Evolutionary conservation across 2,888 invertebrate species (phyloP).

Genomic region (Dendrolimus pini): DNA sequence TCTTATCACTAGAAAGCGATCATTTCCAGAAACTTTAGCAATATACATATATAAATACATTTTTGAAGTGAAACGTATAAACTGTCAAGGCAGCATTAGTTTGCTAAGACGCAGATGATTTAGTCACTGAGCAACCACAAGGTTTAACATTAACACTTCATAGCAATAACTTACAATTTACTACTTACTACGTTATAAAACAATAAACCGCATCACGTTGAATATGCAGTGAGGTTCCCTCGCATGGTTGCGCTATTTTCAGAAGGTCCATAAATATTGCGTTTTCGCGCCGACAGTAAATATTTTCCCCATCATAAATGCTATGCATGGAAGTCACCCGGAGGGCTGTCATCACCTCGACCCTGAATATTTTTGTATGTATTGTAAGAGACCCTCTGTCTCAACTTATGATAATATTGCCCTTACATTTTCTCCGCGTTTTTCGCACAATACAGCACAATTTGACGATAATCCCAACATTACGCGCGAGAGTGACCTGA

Average conservation of each 20-base stretch:
- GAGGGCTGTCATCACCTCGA: constrained; percentile 68
- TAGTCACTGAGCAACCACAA: too few relatives aligned
- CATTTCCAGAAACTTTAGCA: too few relatives aligned
- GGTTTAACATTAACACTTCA: not conserved
- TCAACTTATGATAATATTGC: constrained; percentile 73
- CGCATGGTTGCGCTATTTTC: constrained; percentile 39
- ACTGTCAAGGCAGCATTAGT: too few relatives aligned
- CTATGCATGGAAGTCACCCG: constrained; percentile 57
- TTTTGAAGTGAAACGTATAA: too few relatives aligned
- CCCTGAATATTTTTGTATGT: constrained; percentile 70
- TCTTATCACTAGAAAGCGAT: too few relatives aligned
- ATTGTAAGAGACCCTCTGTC: constrained; percentile 64
- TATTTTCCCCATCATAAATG: constrained; percentile 67
- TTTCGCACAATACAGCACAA: constrained; percentile 71
- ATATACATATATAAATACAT: too few relatives aligned
- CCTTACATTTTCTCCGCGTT: constrained; percentile 72
- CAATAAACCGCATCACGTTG: constrained; percentile 44
- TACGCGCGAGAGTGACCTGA: constrained; percentile 52
- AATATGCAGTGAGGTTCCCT: constrained; percentile 27
- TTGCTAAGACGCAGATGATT: too few relatives aligned
- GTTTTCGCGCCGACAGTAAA: constrained; percentile 60
- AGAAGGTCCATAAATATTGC: constrained; percentile 57
- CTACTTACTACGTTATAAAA: constrained; percentile 38
- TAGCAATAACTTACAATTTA: constrained; percentile 39
- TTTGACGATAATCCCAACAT: constrained; percentile 63